A percentile compares a stretch with the other conserved stretches of the same genome.
Conservation (phyloP, 1,140 invertebrate genomes). For the Magallana ariakensis region DNA sequence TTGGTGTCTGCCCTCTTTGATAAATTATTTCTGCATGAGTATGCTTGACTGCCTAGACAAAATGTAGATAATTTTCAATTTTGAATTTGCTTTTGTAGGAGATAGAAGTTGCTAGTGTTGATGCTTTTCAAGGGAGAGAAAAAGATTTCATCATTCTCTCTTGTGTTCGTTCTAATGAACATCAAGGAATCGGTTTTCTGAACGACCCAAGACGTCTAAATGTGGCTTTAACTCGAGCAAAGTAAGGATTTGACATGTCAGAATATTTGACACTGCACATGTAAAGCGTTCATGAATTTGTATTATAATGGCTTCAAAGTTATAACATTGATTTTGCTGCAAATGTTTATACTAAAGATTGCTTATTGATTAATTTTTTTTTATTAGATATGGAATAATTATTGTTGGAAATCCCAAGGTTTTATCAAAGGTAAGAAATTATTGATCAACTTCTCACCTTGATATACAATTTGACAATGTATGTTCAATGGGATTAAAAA, state of each 20-base stretch:
- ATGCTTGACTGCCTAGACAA: background rate
- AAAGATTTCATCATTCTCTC: conserved; percentile 98
- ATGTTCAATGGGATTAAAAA: too few relatives aligned
- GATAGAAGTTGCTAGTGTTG: conserved; percentile 99
- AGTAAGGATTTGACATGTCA: conserved; percentile 82
- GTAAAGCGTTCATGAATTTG: background rate
- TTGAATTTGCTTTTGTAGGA: conserved; percentile 82
- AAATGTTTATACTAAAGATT: too few relatives aligned
- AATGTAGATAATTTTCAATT: background rate
- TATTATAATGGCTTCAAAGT: background rate
- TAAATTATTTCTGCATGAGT: too few relatives aligned
- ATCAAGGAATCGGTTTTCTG: conserved; percentile 95
- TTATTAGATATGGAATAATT: conserved; percentile 89
- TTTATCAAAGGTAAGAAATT: conserved; percentile 87
- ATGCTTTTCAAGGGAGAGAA: conserved; percentile 97
- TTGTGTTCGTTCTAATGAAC: conserved; percentile 94
- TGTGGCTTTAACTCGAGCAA: conserved; percentile 97
- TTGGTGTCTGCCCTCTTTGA: background rate
- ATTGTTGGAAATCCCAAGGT: conserved; percentile 99
- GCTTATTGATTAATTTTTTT: background rate
- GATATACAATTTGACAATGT: too few relatives aligned
- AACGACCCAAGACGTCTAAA: conserved; percentile 98
- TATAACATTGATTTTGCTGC: too few relatives aligned
- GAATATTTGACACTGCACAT: background rate
- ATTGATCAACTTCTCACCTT: too few relatives aligned